Conservation (phyloP, 92 coral and sea anemone genomes). For the Porites evermanni region DNA sequence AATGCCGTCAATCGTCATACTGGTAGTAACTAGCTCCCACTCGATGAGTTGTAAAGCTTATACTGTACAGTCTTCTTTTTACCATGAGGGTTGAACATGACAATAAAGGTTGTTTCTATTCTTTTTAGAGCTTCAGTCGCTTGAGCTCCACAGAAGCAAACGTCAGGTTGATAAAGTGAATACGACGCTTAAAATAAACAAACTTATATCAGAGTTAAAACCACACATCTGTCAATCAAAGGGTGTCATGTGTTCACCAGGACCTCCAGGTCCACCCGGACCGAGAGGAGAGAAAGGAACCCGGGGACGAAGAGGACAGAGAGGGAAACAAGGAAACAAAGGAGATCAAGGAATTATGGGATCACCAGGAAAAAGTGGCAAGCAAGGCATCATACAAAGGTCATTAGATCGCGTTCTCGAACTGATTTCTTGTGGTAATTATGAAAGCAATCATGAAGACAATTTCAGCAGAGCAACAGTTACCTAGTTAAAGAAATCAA, state of each 20-base stretch:
- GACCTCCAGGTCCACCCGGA: constrained; percentile 60
- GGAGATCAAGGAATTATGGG: constrained; percentile 43
- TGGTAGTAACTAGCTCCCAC: no score
- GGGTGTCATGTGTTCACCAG: constrained; percentile 4
- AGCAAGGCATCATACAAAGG: constrained; percentile 36
- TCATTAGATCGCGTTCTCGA: no score
- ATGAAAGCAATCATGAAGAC: no score
- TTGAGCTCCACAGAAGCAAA: background rate
- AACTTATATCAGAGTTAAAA: constrained; percentile 1
- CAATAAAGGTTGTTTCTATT: background rate
- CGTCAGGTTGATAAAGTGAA: background rate
- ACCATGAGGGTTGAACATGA: no score
- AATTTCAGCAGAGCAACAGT: no score
- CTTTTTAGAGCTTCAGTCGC: background rate
- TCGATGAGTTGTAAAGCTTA: no score
- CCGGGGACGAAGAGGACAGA: constrained; percentile 49
- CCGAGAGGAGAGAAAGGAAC: constrained; percentile 21
- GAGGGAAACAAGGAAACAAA: constrained; percentile 31
- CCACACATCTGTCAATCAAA: constrained; percentile 6
- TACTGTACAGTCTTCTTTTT: no score
- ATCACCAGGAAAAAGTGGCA: constrained; percentile 35
- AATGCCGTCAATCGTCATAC: no score
- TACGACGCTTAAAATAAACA: constrained; percentile 2
- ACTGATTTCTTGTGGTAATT: no score
- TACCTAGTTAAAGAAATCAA: no score